Conservation (phyloP, 2,888 invertebrate species). For the Macrosoma leucophasiata region DNA sequence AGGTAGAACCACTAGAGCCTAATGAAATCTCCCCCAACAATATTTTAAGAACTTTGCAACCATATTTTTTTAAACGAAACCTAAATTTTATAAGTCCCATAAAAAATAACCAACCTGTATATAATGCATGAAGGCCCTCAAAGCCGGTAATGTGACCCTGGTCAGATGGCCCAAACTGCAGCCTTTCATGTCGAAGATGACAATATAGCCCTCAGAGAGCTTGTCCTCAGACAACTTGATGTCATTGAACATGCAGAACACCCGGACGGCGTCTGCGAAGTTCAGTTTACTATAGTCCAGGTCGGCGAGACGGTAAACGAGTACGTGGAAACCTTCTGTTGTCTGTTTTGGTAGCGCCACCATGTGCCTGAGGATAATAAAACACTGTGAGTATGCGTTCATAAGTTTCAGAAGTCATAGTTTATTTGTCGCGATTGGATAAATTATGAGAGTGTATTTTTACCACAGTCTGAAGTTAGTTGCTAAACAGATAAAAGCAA, state of each 20-base stretch:
- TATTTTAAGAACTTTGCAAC: too few species aligned
- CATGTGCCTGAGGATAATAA: conserved; percentile 67
- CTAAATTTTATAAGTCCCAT: too few species aligned
- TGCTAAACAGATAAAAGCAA: too few species aligned
- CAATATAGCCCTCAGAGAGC: conserved; percentile 74
- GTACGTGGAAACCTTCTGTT: conserved; percentile 77
- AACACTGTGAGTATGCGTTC: not conserved
- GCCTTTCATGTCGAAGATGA: conserved; percentile 81
- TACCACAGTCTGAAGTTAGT: too few species aligned
- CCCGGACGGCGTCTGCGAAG: conserved; percentile 77
- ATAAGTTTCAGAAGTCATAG: too few species aligned
- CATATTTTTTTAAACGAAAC: too few species aligned
- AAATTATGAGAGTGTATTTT: too few species aligned
- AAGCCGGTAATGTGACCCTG: conserved; percentile 77
- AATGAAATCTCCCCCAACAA: too few species aligned
- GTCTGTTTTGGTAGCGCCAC: conserved; percentile 77
- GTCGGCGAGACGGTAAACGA: conserved; percentile 76
- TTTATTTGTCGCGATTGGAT: too few species aligned
- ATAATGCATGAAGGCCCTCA: conserved; percentile 79
- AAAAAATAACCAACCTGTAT: conserved; percentile 73
- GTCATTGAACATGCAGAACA: conserved; percentile 82
- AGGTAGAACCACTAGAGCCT: too few species aligned
- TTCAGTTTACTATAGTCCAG: conserved; percentile 78
- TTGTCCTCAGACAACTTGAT: conserved; percentile 78
- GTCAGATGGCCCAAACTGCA: conserved; percentile 80